phyloP scores from a whole-genome alignment of 2,797 vertebrate species.

The Tolypeutes matacus region DNA sequence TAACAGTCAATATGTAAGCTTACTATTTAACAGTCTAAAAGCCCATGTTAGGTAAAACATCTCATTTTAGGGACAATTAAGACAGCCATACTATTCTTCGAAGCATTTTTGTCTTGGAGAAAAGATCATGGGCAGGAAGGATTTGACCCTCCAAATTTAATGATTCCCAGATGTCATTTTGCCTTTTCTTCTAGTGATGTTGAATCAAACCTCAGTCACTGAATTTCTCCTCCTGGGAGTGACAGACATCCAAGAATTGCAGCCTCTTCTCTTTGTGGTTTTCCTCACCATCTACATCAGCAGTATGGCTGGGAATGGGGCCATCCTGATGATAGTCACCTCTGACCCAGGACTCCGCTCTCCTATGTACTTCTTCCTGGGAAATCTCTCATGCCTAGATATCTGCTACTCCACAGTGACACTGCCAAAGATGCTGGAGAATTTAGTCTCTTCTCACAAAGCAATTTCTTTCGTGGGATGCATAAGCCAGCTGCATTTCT shows the following conservation, averaged over 20 bases:
- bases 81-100: neutral
- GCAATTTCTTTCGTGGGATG: neutral
- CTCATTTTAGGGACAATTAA: neutral
- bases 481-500: conserved; percentile 14
- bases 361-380: neutral
- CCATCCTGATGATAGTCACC: neutral
- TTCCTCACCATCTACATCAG: no score
- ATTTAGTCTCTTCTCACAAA: neutral
- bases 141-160: neutral
- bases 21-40: neutral
- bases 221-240: conserved; percentile 67
- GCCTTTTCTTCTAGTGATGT: neutral
- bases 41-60: neutral
- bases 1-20: neutral
- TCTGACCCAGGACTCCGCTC: neutral
- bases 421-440: conserved; percentile 77
- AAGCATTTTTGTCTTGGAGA: neutral
- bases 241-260: neutral
- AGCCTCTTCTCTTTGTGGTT: no score
- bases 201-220: neutral
- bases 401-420: no score
- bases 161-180: neutral
- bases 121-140: neutral
- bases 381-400: neutral
- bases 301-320: no score